A percentile compares a stretch with the other conserved stretches of the same genome.
phyloP scores from a whole-genome alignment of 2,113 vertebrate species.

The Polyodon spathula region DNA sequence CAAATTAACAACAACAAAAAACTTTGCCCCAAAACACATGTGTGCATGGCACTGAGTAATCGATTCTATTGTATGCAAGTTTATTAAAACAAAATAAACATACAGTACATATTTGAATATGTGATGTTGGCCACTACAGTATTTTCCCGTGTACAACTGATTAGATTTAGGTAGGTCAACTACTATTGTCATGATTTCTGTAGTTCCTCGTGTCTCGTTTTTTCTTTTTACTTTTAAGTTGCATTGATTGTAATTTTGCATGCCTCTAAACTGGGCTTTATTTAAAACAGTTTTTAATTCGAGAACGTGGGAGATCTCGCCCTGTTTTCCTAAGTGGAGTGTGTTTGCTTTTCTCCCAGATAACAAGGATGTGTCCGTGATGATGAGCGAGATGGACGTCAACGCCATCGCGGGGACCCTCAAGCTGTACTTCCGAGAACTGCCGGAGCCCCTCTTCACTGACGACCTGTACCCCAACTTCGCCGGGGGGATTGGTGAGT shows the following conservation, averaged over 20 bases:
- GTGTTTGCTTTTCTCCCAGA: slow-evolving; percentile 50
- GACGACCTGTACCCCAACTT: slow-evolving; percentile 94
- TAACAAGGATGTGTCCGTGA: slow-evolving; percentile 90
- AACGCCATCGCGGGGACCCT: slow-evolving; percentile 93
- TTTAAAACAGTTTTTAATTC: neutral
- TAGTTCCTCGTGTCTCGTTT: too few species aligned
- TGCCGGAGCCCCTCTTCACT: slow-evolving; percentile 91
- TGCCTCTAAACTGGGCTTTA: neutral
- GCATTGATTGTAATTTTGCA: too few species aligned
- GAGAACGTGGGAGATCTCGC: neutral
- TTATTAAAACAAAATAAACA: too few species aligned
- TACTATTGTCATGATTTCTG: too few species aligned
- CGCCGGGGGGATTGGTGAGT: slow-evolving; percentile 85
- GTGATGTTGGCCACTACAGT: slow-evolving; percentile 8
- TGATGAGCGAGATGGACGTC: slow-evolving; percentile 99
- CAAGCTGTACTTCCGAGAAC: slow-evolving; percentile 92
- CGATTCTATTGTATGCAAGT: neutral
- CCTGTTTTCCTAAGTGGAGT: slow-evolving; percentile 13
- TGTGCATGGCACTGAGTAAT: too few species aligned
- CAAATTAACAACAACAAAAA: too few species aligned
- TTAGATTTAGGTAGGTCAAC: too few species aligned
- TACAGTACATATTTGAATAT: too few species aligned
- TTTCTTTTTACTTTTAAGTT: too few species aligned
- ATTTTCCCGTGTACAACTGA: slow-evolving; percentile 34
- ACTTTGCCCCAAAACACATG: too few species aligned